Evolutionary conservation across 2,113 vertebrate species (phyloP), one percentile per base, ranked within the genome.

Genomic region (Neodon shergylaensis): DNA sequence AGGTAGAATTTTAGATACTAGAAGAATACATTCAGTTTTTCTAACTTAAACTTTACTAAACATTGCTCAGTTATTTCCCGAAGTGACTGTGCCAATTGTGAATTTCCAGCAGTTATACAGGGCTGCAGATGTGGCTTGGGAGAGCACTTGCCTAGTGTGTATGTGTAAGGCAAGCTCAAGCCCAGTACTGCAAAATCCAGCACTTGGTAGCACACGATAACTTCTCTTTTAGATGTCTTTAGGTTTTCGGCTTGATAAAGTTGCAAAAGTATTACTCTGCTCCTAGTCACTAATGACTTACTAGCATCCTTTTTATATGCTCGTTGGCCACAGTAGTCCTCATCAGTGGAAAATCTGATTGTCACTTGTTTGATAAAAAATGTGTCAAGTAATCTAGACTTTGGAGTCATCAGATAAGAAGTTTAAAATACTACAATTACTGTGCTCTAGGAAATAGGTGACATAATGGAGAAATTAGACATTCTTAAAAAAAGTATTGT

Each of bases 1-100:
- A n/a, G 68, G 47, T 94, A 6, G 66, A 72, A 76, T 94, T 96
- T 91, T 49, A 85, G 16, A 72, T 79, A 79, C 26, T 47, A 74
- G 26, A 5, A 47, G 26, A 7, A 47, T 79, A 76, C 21, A 6
- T 72, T 74, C 42, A 47, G 5, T 39, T 44, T 47, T 91, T 63
- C 28, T 89, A 58, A 58, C 17, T 82, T 54, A 65, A 28, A 9
- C 65, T 76, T 79, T 73, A 79, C 77, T 93, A 49, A 94, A 65
- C 88, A 88, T 21, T 78, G 77, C 81, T 47, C 89, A 39, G 26
- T 90, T 47, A 77, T 54, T 95, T 95, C 54, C 85, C 14, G 66
- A 87, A 90, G 39, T 84, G 47, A 39, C 22, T 72, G 19, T 76
- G 78, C 36, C 49, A 73, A 77, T 87, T 49, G 70, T 65, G 5